Evolutionary conservation across 1,140 invertebrate genomes (phyloP), one percentile per base, ranked within the genome.

Genomic region (Ruditapes philippinarum): DNA sequence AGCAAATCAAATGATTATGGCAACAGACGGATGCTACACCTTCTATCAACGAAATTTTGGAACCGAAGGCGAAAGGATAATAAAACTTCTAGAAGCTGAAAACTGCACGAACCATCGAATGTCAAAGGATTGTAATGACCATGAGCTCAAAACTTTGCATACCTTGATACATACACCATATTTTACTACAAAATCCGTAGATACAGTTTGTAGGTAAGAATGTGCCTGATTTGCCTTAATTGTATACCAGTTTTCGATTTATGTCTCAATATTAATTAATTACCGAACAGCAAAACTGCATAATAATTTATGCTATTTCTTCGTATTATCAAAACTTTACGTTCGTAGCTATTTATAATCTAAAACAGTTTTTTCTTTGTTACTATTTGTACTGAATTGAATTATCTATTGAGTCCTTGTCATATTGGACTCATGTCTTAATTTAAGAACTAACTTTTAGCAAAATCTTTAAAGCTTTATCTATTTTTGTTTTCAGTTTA

Each of bases 401-500:
- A n/a, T n/a, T n/a, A n/a, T n/a, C n/a, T n/a, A n/a, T n/a, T n/a
- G n/a, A n/a, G n/a, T n/a, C n/a, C n/a, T n/a, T n/a, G n/a, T n/a
- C n/a, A n/a, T n/a, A n/a, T n/a, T n/a, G n/a, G n/a, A n/a, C n/a
- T n/a, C n/a, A n/a, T n/a, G n/a, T n/a, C n/a, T n/a, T n/a, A n/a
- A n/a, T n/a, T n/a, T n/a, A n/a, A n/a, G n/a, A n/a, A n/a, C n/a
- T n/a, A n/a, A n/a, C n/a, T n/a, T n/a, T n/a, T n/a, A n/a, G n/a
- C n/a, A n/a, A n/a, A n/a, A n/a, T n/a, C n/a, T n/a, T n/a, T 28
- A 62, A 62, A 62, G 25, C 11, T 62, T 11, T 62, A 5, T n/a
- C n/a, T 33, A 22, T 31, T 65, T 65, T 31, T 65, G 62, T 74
- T 74, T 36, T 49, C 65, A 74, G 70, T 2, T 45, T 74, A 74